Conservation (phyloP, 2,113 vertebrate species). For the Rynchops niger region DNA sequence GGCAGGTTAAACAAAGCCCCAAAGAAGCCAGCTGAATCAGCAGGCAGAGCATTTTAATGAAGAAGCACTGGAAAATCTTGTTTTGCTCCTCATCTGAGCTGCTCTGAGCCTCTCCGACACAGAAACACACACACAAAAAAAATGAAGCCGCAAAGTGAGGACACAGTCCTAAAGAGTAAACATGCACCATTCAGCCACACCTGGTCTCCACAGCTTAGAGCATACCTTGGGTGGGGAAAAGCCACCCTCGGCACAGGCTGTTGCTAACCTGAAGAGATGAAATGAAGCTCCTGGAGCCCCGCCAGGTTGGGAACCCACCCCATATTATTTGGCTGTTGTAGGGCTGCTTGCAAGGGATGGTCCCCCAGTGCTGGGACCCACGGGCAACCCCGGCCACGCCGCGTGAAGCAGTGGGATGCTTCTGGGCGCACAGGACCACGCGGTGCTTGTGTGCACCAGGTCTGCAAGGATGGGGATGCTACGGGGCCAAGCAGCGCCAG, state of each 20-base stretch:
- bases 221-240: neutral
- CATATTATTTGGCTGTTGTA: accelerated
- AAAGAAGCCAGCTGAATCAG: accelerated
- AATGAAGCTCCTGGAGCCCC: neutral
- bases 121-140: neutral
- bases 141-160: neutral
- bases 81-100: neutral
- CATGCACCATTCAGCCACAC: neutral
- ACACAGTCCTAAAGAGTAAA: neutral
- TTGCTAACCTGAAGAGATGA: neutral
- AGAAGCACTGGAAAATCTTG: neutral
- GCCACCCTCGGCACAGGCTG: neutral
- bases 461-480: neutral
- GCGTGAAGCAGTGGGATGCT: neutral
- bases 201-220: neutral
- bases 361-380: accelerated
- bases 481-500: neutral
- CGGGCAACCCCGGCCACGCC: accelerated
- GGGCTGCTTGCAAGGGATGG: neutral
- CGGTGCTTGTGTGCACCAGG: neutral
- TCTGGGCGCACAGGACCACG: neutral
- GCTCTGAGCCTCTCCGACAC: accelerated
- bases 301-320: neutral
- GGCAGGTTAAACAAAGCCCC: neutral
- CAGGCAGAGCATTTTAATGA: neutral